These are phyloP conservation scores for Oreochromis tanganicae DNA, from an alignment of 2,113 vertebrate genomes.

Conservation along the genomic window DNA sequence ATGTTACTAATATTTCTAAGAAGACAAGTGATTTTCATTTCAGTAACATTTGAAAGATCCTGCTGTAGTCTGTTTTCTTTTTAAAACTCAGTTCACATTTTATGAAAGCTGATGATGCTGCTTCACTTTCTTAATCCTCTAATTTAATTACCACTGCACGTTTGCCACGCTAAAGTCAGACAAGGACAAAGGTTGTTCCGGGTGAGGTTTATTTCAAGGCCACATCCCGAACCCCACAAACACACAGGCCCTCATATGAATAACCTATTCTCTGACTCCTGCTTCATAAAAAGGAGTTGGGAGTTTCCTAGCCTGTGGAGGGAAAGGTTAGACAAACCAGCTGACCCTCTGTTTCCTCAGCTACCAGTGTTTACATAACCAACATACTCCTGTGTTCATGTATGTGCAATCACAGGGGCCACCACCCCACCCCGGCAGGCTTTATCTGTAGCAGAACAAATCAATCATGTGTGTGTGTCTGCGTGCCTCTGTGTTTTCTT, in stretches of 20 bases:
- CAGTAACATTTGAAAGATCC: not conserved
- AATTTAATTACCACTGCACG: not conserved
- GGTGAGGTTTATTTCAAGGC: conserved; percentile 19
- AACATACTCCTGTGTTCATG: conserved; percentile 46
- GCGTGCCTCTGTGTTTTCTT: not conserved
- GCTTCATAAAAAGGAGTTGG: not conserved
- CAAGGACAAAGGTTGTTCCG: conserved; percentile 19
- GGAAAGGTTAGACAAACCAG: conserved; percentile 45
- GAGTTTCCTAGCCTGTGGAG: not conserved
- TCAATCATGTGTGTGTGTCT: not conserved
- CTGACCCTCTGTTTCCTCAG: conserved; percentile 39
- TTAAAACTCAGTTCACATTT: not conserved
- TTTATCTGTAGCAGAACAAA: conserved; percentile 26
- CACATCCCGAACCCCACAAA: conserved; percentile 20
- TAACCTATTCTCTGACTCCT: not conserved
- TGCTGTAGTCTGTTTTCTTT: not conserved
- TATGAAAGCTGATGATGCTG: not conserved
- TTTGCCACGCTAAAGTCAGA: not conserved
- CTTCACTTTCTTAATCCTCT: not conserved
- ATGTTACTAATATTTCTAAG: not conserved
- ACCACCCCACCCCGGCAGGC: conserved; percentile 8
- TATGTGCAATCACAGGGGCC: conserved; percentile 43
- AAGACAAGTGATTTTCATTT: not conserved
- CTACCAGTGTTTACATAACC: conserved; percentile 50
- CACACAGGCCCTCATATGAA: conserved; percentile 59